Evolutionary conservation across 1,140 invertebrate species (phyloP), one percentile per base, ranked within the genome.

Genomic region (Oryctes rhinoceros): DNA sequence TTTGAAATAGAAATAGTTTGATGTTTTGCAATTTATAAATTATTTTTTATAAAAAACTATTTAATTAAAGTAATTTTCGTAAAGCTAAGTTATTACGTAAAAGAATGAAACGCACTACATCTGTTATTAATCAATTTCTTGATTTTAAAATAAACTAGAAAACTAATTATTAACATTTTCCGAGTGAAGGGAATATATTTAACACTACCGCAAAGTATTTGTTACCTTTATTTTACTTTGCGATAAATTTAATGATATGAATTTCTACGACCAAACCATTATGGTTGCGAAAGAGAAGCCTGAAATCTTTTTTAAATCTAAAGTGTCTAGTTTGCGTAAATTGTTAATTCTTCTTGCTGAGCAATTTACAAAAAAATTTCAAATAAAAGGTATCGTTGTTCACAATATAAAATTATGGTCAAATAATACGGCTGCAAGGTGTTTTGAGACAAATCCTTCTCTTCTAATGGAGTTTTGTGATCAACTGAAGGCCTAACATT

Each of bases 1-100:
- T 59, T 59, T 59, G 53, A 59, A 59, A 59, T 59, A 3, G 3
- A 5, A n/a, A 59, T 15, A n/a, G n/a, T 59, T 59, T n/a, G 53
- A 59, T 59, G 15, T 59, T 59, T 59, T 18, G 18, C 53, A 59
- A n/a, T 59, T 59, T 59, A 59, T 7, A n/a, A 59, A 59, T n/a
- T 6, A n/a, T 7, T 59, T 2, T 18, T 59, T 59, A 59, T 7
- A 59, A 2, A 59, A 18, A 59, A 59, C 53, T 6, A n/a, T 59
- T 18, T 18, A 18, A 18, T 18, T 59, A n/a, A 59, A 59, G 15
- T 59, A 59, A 59, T 59, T 2, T n/a, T 18, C 18, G n/a, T 59
- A 18, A 59, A 18, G 15, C 18, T 59, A 6, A 18, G 13, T 11
- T 53, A 18, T 59, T 59, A 18, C 18, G 1, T 18, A 59, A 59